Evolutionary conservation across 2,888 invertebrate species (phyloP).

Genomic region (Odontothrips loti): DNA sequence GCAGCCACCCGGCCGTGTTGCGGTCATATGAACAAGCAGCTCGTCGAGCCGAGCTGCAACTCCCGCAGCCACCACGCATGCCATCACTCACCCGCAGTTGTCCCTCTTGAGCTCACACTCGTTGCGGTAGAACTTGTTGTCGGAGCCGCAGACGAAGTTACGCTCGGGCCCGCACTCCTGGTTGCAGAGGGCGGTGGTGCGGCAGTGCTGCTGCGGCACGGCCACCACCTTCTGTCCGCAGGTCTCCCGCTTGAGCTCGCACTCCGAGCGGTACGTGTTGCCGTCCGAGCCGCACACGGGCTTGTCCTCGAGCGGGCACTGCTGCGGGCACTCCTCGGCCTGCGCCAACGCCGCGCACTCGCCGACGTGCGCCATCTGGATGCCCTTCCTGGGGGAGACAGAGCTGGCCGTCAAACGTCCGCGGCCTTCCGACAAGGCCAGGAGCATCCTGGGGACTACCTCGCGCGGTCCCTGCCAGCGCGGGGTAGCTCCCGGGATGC

Average conservation of each 20-base stretch:
- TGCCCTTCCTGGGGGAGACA: slow-evolving; percentile 61
- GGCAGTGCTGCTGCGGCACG: slow-evolving; percentile 77
- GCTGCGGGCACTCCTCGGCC: slow-evolving; percentile 59
- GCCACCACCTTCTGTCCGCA: slow-evolving; percentile 82
- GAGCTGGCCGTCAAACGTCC: neutral
- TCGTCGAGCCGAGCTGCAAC: too few relatives aligned
- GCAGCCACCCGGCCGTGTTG: too few relatives aligned
- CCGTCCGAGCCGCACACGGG: slow-evolving; percentile 89
- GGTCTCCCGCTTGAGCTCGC: slow-evolving; percentile 75
- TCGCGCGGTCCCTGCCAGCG: too few relatives aligned
- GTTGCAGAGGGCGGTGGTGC: slow-evolving; percentile 78
- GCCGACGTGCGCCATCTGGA: slow-evolving; percentile 83
- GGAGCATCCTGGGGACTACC: too few relatives aligned
- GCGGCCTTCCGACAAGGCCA: too few relatives aligned
- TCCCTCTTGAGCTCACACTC: slow-evolving; percentile 88
- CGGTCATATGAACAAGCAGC: too few relatives aligned
- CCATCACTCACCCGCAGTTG: slow-evolving; percentile 75
- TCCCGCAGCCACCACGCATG: too few relatives aligned
- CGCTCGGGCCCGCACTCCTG: slow-evolving; percentile 63
- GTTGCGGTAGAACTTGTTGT: slow-evolving; percentile 83
- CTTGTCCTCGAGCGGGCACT: slow-evolving; percentile 56
- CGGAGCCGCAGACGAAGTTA: slow-evolving; percentile 82
- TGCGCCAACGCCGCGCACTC: slow-evolving; percentile 72
- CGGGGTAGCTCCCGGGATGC: too few relatives aligned
- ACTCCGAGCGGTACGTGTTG: slow-evolving; percentile 81